A percentile compares a stretch with the other conserved stretches of the same genome.
These are phyloP conservation scores for Coryphaenoides rupestris DNA, from an alignment of 2,113 vertebrate species.

Conservation along the genomic window DNA sequence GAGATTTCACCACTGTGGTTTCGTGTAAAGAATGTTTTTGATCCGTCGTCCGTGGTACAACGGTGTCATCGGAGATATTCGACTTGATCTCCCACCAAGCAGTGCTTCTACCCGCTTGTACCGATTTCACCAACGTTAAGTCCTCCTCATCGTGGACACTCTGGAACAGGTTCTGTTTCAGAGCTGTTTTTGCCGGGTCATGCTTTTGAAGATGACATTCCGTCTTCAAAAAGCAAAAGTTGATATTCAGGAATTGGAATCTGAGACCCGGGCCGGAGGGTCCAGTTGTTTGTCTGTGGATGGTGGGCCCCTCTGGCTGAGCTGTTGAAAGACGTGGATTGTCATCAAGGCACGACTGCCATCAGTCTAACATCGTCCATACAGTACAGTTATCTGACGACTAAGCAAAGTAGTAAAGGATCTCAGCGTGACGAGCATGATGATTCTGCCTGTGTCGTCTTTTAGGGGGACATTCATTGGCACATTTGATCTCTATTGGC, in stretches of 20 bases:
- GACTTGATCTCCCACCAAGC: conserved; percentile 44
- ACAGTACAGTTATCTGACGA: no score
- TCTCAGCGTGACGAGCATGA: no score
- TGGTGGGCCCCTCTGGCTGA: conserved; percentile 8
- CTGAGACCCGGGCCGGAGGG: conserved; percentile 8
- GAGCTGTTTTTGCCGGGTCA: conserved; percentile 38
- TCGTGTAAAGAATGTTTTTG: conserved; percentile 14
- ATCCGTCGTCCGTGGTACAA: conserved; percentile 26
- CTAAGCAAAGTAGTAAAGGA: no score
- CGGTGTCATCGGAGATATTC: conserved; percentile 37
- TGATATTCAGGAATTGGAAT: conserved; percentile 28
- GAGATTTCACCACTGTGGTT: background rate
- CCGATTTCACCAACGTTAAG: conserved; percentile 53
- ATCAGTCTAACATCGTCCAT: no score
- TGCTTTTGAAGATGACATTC: conserved; percentile 35
- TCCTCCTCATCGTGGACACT: conserved; percentile 32
- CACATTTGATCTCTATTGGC: no score
- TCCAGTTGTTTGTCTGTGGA: conserved; percentile 12
- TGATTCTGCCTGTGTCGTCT: no score
- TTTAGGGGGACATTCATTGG: no score
- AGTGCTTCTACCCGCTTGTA: conserved; percentile 35
- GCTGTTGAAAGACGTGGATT: conserved; percentile 8
- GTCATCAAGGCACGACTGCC: background rate
- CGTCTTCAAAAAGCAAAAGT: background rate
- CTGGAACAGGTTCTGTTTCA: conserved; percentile 43